Evolutionary conservation across 2,113 vertebrate genomes (phyloP).

Genomic region (Brienomyrus brachyistius): DNA sequence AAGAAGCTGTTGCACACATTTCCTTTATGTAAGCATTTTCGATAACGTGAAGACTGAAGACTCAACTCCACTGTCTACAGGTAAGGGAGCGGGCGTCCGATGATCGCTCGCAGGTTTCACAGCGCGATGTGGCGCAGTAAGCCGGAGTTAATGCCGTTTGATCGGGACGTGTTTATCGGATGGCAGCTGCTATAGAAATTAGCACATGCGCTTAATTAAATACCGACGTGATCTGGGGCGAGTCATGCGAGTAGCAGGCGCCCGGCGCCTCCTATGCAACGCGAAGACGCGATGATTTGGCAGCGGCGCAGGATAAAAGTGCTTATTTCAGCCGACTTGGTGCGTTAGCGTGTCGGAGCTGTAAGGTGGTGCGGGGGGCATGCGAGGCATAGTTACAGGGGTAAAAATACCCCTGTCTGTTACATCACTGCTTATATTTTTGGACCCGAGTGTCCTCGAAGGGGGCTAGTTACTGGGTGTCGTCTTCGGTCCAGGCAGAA

Average conservation of each 20-base stretch:
- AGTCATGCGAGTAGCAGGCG: not conserved
- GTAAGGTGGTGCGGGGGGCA: constrained; percentile 12
- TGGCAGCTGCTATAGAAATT: not conserved
- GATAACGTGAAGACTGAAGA: not conserved
- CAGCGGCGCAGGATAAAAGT: constrained; percentile 43
- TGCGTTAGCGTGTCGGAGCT: not conserved
- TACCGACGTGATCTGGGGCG: not conserved
- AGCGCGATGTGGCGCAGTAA: not conserved
- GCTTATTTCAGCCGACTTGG: constrained; percentile 1
- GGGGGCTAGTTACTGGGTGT: constrained; percentile 24
- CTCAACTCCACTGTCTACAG: not conserved
- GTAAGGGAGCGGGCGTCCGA: not conserved
- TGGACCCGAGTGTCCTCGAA: constrained; percentile 39
- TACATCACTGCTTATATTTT: constrained; percentile 58
- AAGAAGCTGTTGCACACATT: not conserved
- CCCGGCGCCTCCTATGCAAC: not conserved
- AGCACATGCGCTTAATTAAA: not conserved
- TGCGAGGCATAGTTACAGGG: constrained; percentile 46
- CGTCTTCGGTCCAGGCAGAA: constrained; percentile 38
- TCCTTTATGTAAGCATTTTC: not conserved
- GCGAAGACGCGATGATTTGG: not conserved
- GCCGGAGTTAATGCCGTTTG: not conserved
- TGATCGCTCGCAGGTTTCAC: not conserved
- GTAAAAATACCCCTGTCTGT: constrained; percentile 61
- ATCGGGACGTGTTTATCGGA: not conserved